Evolutionary conservation across 2,888 invertebrate genomes (phyloP).

Genomic region (Gerosis bhagava): DNA sequence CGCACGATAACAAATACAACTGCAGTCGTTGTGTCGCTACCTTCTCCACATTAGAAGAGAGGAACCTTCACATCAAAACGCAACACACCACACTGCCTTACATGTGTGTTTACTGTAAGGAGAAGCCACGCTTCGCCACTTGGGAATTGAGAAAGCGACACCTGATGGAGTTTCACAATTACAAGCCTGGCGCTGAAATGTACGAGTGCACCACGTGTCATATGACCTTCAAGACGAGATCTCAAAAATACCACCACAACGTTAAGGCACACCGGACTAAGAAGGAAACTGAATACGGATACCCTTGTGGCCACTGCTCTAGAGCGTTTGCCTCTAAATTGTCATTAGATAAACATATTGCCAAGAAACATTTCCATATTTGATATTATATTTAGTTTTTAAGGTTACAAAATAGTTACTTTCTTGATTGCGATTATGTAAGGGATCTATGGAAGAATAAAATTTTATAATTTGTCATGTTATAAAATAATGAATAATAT

Average conservation of each 20-base stretch:
- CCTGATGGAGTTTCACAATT: constrained; percentile 71
- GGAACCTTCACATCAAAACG: constrained; percentile 65
- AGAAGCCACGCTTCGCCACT: constrained; percentile 69
- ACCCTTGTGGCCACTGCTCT: constrained; percentile 74
- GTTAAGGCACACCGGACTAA: constrained; percentile 69
- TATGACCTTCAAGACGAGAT: constrained; percentile 71
- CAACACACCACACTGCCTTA: constrained; percentile 68
- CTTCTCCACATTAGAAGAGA: constrained; percentile 64
- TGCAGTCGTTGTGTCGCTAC: constrained; percentile 72
- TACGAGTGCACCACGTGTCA: constrained; percentile 74
- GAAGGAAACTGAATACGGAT: constrained; percentile 70
- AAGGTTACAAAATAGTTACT: not conserved
- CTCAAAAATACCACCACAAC: constrained; percentile 73
- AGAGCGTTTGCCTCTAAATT: constrained; percentile 76
- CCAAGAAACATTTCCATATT: constrained; percentile 77
- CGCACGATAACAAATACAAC: constrained; percentile 68
- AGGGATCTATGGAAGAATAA: too few species aligned
- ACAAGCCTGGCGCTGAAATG: constrained; percentile 68
- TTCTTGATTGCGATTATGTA: too few species aligned
- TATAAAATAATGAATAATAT: too few species aligned
- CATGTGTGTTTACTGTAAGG: constrained; percentile 71
- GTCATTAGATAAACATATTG: constrained; percentile 78
- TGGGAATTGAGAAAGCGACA: constrained; percentile 71
- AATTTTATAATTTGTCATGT: too few species aligned
- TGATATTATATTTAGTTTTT: not conserved